Base-by-base conservation (phyloP, 2,888 invertebrate genomes). In the Sipunculus nudus region DNA sequence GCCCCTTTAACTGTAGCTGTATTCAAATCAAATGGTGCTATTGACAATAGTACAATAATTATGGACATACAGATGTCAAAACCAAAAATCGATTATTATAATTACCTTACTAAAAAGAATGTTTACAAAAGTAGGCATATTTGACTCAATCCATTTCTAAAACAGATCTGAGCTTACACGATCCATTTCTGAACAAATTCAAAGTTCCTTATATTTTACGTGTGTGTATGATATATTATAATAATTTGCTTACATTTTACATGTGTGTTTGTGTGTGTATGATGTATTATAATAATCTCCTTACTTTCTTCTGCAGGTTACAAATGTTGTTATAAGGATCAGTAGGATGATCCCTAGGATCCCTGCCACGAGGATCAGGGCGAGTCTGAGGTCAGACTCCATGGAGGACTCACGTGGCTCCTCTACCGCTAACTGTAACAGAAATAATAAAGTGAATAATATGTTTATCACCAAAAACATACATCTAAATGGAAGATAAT, bases 281-380 rank as follows among this genome's bases (percentile, higher is more conserved):
- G 1, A 43, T 2, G 38, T 0, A 21, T 10, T 2, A 21, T 16
- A 13, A 35, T 35, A 8, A 13, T 13, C 13, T 13, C 73, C 74
- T 73, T 73, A 95, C 74, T 91, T 91, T 2, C 91, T 90, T 48
- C 94, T 86, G 78, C 94, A 95, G 23, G 94, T 91, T 26, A 92
- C 87, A 76, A 94, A 95, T 61, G 93, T 85, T 56, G 91, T 89
- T 46, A 93, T 85, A 48, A 93, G 89, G 2, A 95, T 88, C 53
- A 94, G 87, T 46, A 96, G 86, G 28, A 96, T 82, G 1, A 93
- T 88, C 0, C 89, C 88, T 35, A 96, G 86, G 78, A 94, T 91
- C 41, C 94, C 85, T 28, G 93, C 89, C n/a, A 90, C 88, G 72
- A 94, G 92, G 46, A 92, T 89, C 40, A 96, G 87, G 53, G 81